A percentile compares a stretch with the other conserved stretches of the same genome.
These are phyloP conservation scores for Platichthys stellatus DNA, from an alignment of 2,113 vertebrate species.

Conservation along the genomic window DNA sequence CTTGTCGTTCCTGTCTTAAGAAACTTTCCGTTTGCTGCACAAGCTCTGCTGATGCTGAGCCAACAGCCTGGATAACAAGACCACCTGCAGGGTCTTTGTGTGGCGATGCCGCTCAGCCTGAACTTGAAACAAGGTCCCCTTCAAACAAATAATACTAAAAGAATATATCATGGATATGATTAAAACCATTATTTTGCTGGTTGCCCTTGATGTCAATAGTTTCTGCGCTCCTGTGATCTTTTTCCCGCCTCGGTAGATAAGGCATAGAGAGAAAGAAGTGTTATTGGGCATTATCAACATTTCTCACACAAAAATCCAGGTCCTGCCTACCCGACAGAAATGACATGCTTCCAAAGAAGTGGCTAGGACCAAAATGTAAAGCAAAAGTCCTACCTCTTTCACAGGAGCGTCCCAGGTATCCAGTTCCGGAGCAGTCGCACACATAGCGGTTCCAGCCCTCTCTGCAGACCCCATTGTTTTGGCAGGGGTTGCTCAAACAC, in stretches of 20 bases:
- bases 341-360: not conserved
- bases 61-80: conserved; percentile 32
- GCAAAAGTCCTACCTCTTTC: conserved; percentile 89
- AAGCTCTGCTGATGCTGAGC: conserved; percentile 24
- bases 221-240: not conserved
- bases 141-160: conserved; percentile 24
- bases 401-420: conserved; percentile 94
- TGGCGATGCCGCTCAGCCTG: not conserved
- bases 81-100: conserved; percentile 12
- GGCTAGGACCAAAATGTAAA: conserved; percentile 1
- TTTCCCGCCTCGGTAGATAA: not conserved
- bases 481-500: conserved; percentile 97
- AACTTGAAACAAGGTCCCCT: conserved; percentile 18
- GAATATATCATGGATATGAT: conserved; percentile 8
- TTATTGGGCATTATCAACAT: conserved; percentile 7
- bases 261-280: not conserved
- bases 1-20: conserved; percentile 5
- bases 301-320: conserved; percentile 13
- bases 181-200: conserved; percentile 1
- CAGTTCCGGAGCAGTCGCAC: conserved; percentile 96
- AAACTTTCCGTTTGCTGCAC: conserved; percentile 30
- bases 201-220: conserved; percentile 2
- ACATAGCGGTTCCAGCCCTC: conserved; percentile 99
- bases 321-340: not conserved
- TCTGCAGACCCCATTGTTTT: conserved; percentile 94